Evolutionary conservation across 2,888 invertebrate species (phyloP), one percentile per base, ranked within the genome.

Genomic region (Megamerina dolium): DNA sequence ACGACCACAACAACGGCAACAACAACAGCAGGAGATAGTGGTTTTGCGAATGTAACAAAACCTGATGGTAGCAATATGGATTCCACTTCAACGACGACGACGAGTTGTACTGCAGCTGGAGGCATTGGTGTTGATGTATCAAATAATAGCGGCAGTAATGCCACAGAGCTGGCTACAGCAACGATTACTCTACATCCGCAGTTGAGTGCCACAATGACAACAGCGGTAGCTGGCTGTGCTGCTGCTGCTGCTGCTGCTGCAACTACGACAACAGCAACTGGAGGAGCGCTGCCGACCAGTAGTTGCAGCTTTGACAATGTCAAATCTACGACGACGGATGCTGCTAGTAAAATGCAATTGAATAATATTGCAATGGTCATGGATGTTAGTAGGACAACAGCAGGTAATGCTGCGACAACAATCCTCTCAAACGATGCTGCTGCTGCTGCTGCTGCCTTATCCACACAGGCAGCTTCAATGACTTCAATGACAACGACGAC

Each of bases 341-440:
- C 40, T 21, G 32, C 23, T 26, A 27, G 19, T 21, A n/a, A 29
- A 17, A 5, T n/a, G 13, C 40, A 46, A 41, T 20, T 47, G 38
- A 41, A 47, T 46, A 41, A 49, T 33, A 46, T 40, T 30, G 37
- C 48, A 45, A 18, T 35, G 19, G 13, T 26, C 16, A 30, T 31
- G 20, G n/a, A 27, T 27, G 18, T 31, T 2, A 17, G 26, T 5
- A 17, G 44, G 37, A 37, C 48, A 40, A 38, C 38, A 23, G 16
- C 31, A 18, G 20, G 46, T 6, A 37, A 20, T 3, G 3, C 37
- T 12, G 37, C 43, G 12, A 19, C 34, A 9, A 14, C 43, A 9
- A 43, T 35, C 16, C 30, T 32, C 5, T 12, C 44, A 20, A 32
- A 30, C 3, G 5, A 14, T 10, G 27, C 21, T 26, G 3, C 20